These are phyloP conservation scores for Arctia plantaginis DNA, from an alignment of 2,888 invertebrate species.

Conservation along the genomic window DNA sequence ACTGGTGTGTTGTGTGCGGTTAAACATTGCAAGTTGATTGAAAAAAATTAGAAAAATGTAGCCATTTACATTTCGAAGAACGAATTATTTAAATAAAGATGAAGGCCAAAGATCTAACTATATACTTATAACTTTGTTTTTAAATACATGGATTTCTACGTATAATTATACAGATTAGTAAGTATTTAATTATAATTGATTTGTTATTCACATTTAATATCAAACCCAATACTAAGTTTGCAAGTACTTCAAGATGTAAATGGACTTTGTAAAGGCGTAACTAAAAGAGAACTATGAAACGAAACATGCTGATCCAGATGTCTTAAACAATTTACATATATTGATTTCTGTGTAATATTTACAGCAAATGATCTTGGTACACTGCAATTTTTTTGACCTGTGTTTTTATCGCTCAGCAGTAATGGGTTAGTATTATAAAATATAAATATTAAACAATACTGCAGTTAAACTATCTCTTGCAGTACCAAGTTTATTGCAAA, in stretches of 20 bases:
- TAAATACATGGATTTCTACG: not conserved
- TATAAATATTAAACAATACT: not conserved
- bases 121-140: not conserved
- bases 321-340: slow-evolving; percentile 22
- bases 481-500: not conserved
- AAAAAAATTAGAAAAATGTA: slow-evolving; percentile 32
- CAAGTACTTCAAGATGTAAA: slow-evolving; percentile 31
- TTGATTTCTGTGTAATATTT: slow-evolving; percentile 16
- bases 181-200: too few species aligned
- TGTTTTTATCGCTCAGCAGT: too few species aligned
- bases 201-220: not conserved
- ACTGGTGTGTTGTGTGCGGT: slow-evolving; percentile 61
- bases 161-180: not conserved
- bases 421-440: too few species aligned
- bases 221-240: not conserved
- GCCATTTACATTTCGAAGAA: slow-evolving; percentile 33
- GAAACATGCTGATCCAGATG: slow-evolving; percentile 43
- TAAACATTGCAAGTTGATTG: slow-evolving; percentile 48
- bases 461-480: not conserved
- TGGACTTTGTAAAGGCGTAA: slow-evolving; percentile 31
- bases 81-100: not conserved
- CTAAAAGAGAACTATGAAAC: slow-evolving; percentile 38
- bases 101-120: not conserved
- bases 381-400: not conserved
- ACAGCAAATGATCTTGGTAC: slow-evolving; percentile 11